These are phyloP conservation scores for Suricata suricatta DNA, from an alignment of 2,113 vertebrate genomes.

Conservation along the genomic window DNA sequence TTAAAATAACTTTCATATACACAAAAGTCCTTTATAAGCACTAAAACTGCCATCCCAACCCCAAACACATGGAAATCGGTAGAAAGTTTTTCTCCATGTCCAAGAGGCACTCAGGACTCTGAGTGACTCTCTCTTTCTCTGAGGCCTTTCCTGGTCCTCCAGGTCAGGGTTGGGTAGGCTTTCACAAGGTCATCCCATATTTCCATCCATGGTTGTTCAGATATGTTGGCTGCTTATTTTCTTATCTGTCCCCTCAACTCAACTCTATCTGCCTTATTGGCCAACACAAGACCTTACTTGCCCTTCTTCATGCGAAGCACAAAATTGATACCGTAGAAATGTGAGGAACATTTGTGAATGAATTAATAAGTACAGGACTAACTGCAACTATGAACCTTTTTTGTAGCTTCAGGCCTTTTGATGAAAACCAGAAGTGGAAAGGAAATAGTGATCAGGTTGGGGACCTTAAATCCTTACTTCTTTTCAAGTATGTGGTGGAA, in stretches of 20 bases:
- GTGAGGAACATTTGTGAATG: too few species aligned
- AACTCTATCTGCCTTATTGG: neutral
- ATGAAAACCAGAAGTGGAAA: neutral
- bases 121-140: fast-evolving
- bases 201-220: fast-evolving
- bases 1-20: neutral
- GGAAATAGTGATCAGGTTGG: fast-evolving
- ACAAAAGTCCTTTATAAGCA: neutral
- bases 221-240: fast-evolving
- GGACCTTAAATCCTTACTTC: neutral
- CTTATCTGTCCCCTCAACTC: neutral
- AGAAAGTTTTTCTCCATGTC: neutral
- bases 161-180: fast-evolving
- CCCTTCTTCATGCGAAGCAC: neutral
- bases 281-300: neutral
- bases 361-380: neutral
- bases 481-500: neutral
- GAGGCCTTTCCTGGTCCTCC: too few species aligned
- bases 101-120: neutral
- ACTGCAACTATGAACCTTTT: neutral
- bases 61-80: neutral
- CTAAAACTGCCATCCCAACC: neutral
- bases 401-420: neutral
- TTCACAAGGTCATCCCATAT: fast-evolving
- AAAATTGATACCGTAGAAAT: neutral